A percentile compares a stretch with the other conserved stretches of the same genome.
Conservation (phyloP, 2,797 vertebrate species). For the Melanotaenia parkinsoni region DNA sequence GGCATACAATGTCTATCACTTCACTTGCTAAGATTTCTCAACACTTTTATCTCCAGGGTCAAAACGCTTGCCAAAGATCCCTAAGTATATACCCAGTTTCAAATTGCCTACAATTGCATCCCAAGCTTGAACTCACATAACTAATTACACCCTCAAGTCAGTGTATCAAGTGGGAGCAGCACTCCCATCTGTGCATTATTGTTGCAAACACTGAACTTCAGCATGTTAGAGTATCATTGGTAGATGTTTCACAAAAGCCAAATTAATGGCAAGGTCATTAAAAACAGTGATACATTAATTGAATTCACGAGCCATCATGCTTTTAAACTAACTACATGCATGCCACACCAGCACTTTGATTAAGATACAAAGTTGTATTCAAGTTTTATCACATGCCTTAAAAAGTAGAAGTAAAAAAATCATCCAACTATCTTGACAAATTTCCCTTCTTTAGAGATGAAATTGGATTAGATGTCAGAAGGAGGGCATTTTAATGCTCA, state of each 20-base stretch:
- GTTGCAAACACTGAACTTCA: conserved; percentile 61
- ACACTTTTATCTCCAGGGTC: conserved; percentile 56
- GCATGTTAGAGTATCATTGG: conserved; percentile 55
- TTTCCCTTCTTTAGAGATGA: conserved; percentile 40
- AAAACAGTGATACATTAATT: conserved; percentile 80
- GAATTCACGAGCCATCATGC: conserved; percentile 82
- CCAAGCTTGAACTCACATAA: conserved; percentile 72
- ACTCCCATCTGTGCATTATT: conserved; percentile 75
- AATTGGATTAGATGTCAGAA: conserved; percentile 50
- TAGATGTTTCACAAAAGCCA: conserved; percentile 63
- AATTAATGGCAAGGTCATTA: conserved; percentile 77
- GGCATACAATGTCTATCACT: conserved; percentile 40
- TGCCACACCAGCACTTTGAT: conserved; percentile 40
- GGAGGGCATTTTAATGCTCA: conserved; percentile 39
- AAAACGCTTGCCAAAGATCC: conserved; percentile 61
- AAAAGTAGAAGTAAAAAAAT: conserved; percentile 39
- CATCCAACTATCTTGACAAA: conserved; percentile 14
- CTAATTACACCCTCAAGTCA: conserved; percentile 84
- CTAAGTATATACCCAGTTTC: conserved; percentile 68
- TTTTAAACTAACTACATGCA: conserved; percentile 72
- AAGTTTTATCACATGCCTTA: conserved; percentile 50
- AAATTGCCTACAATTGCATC: conserved; percentile 71
- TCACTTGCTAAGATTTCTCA: conserved; percentile 51
- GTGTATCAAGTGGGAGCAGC: conserved; percentile 63
- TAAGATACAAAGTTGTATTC: conserved; percentile 53